These are phyloP conservation scores for Drosophila pseudoobscura DNA, from an alignment of 1,140 invertebrate genomes.

Conservation along the genomic window DNA sequence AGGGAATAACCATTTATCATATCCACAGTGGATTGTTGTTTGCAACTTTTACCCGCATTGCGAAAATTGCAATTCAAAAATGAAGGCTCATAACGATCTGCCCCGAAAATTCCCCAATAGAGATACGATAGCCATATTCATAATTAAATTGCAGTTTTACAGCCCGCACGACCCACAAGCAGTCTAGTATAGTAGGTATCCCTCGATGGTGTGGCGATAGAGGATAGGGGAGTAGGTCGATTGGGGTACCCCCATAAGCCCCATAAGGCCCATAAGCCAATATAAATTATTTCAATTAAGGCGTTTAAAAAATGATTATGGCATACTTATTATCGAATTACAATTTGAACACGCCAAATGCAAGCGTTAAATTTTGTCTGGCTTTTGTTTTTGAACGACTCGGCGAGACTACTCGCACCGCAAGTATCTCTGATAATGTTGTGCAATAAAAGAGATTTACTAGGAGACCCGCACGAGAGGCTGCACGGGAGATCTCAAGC, in stretches of 20 bases:
- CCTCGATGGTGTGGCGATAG: conserved; percentile 6
- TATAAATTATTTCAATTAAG: conserved; percentile 78
- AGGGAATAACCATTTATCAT: conserved; percentile 40
- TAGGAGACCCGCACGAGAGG: conserved; percentile 12
- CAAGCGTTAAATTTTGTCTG: conserved; percentile 57
- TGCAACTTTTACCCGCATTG: conserved; percentile 56
- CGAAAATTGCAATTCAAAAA: conserved; percentile 63
- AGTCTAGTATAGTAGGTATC: neutral
- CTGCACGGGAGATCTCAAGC: conserved; percentile 30
- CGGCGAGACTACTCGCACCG: no score
- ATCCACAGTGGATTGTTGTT: conserved; percentile 7
- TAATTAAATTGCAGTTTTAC: conserved; percentile 66
- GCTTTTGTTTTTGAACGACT: conserved; percentile 39
- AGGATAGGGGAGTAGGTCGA: neutral
- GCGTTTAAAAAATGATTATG: conserved; percentile 79
- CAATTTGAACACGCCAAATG: conserved; percentile 61
- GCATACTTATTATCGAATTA: conserved; percentile 73
- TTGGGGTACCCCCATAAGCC: conserved; percentile 39
- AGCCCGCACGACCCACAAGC: conserved; percentile 27
- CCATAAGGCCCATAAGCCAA: conserved; percentile 22
- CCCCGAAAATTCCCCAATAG: conserved; percentile 7
- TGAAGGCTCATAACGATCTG: conserved; percentile 5
- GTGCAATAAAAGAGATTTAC: conserved; percentile 74
- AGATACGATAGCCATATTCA: conserved; percentile 42
- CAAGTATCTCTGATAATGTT: conserved; percentile 54